Conservation (phyloP, 1,140 invertebrate species). For the Formica exsecta region DNA sequence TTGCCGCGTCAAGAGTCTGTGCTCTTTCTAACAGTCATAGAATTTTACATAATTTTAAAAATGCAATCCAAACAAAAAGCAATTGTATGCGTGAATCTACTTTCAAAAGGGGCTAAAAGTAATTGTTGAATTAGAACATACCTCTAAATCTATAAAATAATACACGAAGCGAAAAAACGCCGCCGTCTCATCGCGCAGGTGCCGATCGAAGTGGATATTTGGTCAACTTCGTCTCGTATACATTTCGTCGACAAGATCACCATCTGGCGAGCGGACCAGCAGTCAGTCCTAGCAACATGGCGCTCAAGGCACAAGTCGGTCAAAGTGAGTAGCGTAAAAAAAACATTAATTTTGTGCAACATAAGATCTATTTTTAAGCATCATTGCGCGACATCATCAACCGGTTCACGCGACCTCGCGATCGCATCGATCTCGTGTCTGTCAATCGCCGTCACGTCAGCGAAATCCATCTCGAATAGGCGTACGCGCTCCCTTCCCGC, state of each 20-base stretch:
- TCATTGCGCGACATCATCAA: background rate
- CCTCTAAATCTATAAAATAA: background rate
- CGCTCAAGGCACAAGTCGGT: constrained; percentile 88
- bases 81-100: no score
- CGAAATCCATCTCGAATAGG: constrained; percentile 80
- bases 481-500: constrained; percentile 63
- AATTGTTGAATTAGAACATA: background rate
- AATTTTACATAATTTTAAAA: no score
- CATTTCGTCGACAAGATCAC: constrained; percentile 39
- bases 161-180: background rate
- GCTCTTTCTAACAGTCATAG: no score
- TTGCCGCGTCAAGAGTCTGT: no score
- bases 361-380: constrained; percentile 18
- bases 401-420: background rate
- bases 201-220: constrained; percentile 27
- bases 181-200: constrained; percentile 11
- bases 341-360: constrained; percentile 76
- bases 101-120: background rate
- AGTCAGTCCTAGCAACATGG: constrained; percentile 86
- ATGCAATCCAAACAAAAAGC: background rate
- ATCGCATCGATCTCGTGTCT: background rate
- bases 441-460: constrained; percentile 32
- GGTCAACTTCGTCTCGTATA: background rate
- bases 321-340: constrained; percentile 87
- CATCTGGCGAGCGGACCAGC: constrained; percentile 59